A percentile compares a stretch with the other conserved stretches of the same genome.
phyloP scores from a whole-genome alignment of 2,888 invertebrate species.

The Andricus quercusramuli region DNA sequence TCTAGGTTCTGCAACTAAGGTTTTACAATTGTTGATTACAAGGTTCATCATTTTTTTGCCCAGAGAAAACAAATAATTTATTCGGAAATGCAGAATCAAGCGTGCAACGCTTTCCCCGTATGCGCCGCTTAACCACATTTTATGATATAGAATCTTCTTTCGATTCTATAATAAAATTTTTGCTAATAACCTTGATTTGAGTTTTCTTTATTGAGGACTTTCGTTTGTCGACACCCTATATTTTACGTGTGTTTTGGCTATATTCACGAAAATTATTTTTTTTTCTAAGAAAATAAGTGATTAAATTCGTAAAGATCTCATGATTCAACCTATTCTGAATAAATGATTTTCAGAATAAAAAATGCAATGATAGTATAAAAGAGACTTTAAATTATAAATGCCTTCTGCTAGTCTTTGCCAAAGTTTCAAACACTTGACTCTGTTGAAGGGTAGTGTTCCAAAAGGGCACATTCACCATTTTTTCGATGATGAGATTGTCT shows the following conservation, averaged over 20 bases:
- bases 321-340: neutral
- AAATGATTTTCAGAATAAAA: neutral
- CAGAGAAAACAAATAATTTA: no score
- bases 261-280: neutral
- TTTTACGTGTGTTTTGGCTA: neutral
- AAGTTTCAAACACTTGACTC: neutral
- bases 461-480: no score
- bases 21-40: no score
- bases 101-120: no score
- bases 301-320: neutral
- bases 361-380: neutral
- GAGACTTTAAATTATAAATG: neutral
- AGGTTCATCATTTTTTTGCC: no score
- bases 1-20: no score
- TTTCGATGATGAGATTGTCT: no score
- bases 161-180: neutral
- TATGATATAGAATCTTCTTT: neutral
- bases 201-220: neutral
- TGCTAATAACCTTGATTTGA: neutral
- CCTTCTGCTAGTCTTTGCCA: neutral
- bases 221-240: neutral
- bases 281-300: neutral
- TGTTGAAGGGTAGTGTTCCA: no score
- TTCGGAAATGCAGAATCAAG: no score
- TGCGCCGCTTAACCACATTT: no score